Evolutionary conservation across 2,888 invertebrate genomes (phyloP), one percentile per base, ranked within the genome.

Genomic region (Odontocolon sp.): DNA sequence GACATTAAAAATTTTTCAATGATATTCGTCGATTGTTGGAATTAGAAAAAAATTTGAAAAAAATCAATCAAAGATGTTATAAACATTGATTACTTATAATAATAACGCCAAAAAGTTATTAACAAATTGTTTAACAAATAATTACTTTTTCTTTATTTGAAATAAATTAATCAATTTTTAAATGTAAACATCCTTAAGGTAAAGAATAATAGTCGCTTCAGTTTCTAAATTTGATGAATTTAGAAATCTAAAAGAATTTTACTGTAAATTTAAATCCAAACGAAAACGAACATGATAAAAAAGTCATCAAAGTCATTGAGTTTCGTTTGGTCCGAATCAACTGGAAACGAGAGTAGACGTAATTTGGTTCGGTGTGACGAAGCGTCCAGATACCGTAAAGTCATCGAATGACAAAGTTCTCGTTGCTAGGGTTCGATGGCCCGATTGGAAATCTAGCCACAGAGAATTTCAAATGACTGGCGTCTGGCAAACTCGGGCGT

Each of bases 391-490:
- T 18, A 14, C 28, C 6, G 21, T 16, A 68, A 14, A 26, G 68
- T 47, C 56, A 47, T 59, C 50, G 42, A 31, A 33, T 40, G 56
- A 42, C 68, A 40, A 68, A 61, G 63, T 74, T n/a, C 16, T 21
- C n/a, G 6, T 5, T 14, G 16, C 28, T 18, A 8, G 18, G 14
- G 16, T 33, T 26, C 33, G 26, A 11, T 36, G 18, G 33, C 18
- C 23, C n/a, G 33, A 8, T 31, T 23, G 26, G 14, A 68, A 57
- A 26, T 26, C 42, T 8, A 28, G 67, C 42, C 77, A 77, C 64
- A 77, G 63, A 23, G 77, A 77, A 77, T 77, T 45, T 21, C 21
- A 68, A 69, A 77, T 77, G 77, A 64, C 18, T 36, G 50, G 8
- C 63, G 72, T 64, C 71, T 57, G 52, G 42, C 52, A 68, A 72